These are phyloP conservation scores for Anoura caudifer DNA, from an alignment of 2,113 vertebrate genomes.

Conservation along the genomic window DNA sequence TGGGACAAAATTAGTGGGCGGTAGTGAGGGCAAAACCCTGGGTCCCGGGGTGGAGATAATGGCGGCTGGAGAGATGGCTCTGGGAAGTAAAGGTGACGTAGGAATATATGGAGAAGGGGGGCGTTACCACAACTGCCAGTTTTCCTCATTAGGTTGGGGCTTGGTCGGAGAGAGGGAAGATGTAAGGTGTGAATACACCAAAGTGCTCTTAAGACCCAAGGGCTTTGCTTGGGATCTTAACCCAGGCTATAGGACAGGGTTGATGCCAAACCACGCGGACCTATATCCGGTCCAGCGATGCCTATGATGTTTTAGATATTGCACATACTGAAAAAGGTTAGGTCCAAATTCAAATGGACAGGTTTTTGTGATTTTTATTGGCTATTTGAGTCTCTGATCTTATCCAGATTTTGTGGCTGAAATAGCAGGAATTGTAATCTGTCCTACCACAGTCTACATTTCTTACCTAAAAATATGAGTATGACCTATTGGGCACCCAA, in stretches of 20 bases:
- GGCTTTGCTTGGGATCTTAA: neutral
- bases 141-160: neutral
- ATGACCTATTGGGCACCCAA: neutral
- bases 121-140: neutral
- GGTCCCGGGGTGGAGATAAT: neutral
- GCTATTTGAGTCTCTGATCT: neutral
- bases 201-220: neutral
- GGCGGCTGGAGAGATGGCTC: accelerated
- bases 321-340: neutral
- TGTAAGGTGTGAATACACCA: neutral
- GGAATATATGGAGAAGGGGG: neutral
- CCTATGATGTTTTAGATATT: neutral
- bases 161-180: neutral
- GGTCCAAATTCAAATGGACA: neutral
- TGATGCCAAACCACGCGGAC: accelerated
- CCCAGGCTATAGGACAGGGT: accelerated
- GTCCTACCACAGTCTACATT: neutral
- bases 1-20: neutral
- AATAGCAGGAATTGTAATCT: neutral
- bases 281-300: neutral
- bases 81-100: neutral
- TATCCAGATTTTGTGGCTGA: neutral
- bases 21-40: accelerated
- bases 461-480: neutral
- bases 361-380: neutral